Evolutionary conservation across 2,113 vertebrate genomes (phyloP).

Genomic region (Melanostigma gelatinosum): DNA sequence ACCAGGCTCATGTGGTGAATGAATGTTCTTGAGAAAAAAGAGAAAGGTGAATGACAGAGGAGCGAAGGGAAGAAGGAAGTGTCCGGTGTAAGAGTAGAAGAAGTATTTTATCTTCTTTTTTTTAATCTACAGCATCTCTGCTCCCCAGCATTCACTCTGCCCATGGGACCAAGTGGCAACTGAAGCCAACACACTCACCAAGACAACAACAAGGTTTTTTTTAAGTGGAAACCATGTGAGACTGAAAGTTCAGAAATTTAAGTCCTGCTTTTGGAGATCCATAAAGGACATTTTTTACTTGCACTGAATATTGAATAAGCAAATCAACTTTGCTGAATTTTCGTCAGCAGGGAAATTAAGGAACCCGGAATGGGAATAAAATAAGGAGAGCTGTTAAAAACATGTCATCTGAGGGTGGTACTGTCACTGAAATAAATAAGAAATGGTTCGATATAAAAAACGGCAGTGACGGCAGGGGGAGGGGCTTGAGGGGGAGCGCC

Average conservation of each 20-base stretch:
- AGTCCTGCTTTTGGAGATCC: background rate
- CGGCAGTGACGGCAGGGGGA: background rate
- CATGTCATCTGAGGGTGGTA: too few species aligned
- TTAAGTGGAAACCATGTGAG: background rate
- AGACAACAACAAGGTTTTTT: background rate
- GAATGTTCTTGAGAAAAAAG: background rate
- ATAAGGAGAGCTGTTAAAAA: background rate
- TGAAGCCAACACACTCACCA: constrained; percentile 4
- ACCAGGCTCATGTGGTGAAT: constrained; percentile 9
- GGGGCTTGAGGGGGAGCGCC: background rate
- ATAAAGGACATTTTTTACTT: background rate
- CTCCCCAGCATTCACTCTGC: constrained; percentile 19
- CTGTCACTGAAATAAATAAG: too few species aligned
- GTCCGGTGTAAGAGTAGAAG: background rate
- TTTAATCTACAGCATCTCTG: constrained; percentile 16
- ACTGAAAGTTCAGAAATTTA: background rate
- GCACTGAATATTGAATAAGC: too few species aligned
- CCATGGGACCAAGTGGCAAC: constrained; percentile 15
- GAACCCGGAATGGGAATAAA: background rate
- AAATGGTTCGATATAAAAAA: background rate
- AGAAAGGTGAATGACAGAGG: background rate
- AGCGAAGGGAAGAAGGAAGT: background rate
- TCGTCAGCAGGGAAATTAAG: background rate
- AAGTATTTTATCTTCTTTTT: background rate
- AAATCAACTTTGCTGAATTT: too few species aligned